Evolutionary conservation across 2,797 vertebrate species (phyloP).

Genomic region (Vireo griseus): DNA sequence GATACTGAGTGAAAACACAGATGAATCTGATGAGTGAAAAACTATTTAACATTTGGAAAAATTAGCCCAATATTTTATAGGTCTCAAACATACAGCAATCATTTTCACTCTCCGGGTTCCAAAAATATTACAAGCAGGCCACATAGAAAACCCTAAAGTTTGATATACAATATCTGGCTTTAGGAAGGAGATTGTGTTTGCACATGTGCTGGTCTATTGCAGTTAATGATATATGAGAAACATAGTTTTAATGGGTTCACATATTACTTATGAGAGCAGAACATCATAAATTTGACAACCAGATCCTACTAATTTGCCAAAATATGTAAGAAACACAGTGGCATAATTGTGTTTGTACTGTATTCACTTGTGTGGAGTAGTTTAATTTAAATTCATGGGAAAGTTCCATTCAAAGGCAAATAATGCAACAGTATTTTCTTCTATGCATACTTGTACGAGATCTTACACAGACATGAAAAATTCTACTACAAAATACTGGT

Average conservation of each 20-base stretch:
- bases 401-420: constrained; percentile 8
- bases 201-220: background rate
- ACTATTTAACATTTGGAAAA: background rate
- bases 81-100: background rate
- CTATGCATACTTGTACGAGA: background rate
- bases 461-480: background rate
- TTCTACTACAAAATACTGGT: background rate
- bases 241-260: constrained; percentile 2
- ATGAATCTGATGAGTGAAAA: background rate
- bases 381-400: constrained; percentile 14
- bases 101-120: background rate
- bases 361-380: background rate
- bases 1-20: background rate
- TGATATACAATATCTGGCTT: constrained; percentile 17
- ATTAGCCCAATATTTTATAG: background rate
- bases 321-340: constrained; percentile 31
- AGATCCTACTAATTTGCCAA: constrained; percentile 40
- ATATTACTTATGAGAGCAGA: constrained; percentile 19
- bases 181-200: constrained; percentile 1
- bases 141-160: background rate
- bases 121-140: background rate
- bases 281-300: constrained; percentile 44
- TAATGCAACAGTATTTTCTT: background rate
- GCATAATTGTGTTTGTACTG: background rate
- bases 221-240: constrained; percentile 32